Percentiles rank a stretch among this genome's conserved stretches.
These are phyloP conservation scores for Volucella inanis DNA, from an alignment of 2,888 invertebrate species.

Conservation along the genomic window DNA sequence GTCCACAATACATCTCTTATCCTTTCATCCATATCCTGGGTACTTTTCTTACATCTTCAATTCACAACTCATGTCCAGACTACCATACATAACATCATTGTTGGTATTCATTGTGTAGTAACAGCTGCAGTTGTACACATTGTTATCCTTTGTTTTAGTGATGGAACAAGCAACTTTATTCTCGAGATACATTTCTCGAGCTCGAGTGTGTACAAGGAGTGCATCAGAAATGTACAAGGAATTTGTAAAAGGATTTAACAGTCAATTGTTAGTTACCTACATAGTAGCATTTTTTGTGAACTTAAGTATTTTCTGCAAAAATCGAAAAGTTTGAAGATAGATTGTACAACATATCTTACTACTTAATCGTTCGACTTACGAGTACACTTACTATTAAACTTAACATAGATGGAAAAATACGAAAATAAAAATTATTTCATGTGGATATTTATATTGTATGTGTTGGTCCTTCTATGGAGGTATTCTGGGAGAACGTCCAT, in stretches of 20 bases:
- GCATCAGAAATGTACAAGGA: background rate
- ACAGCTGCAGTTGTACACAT: constrained; percentile 6
- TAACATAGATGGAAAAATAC: too few relatives aligned
- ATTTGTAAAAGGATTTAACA: background rate
- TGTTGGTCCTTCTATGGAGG: too few relatives aligned
- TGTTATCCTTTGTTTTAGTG: background rate
- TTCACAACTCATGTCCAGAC: background rate
- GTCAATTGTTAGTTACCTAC: background rate
- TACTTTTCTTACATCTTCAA: background rate
- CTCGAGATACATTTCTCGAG: background rate
- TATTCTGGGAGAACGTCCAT: background rate
- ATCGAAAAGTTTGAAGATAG: too few relatives aligned
- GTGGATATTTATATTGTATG: too few relatives aligned
- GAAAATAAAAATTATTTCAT: too few relatives aligned
- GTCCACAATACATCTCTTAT: background rate
- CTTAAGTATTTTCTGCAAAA: too few relatives aligned
- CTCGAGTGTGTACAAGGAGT: background rate
- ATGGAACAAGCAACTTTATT: background rate
- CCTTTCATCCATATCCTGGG: background rate
- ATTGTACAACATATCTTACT: too few relatives aligned
- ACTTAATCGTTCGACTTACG: too few relatives aligned
- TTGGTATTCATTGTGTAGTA: constrained; percentile 7
- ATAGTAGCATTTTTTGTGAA: background rate
- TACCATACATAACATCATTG: background rate
- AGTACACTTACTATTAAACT: too few relatives aligned